Evolutionary conservation across 2,113 vertebrate species (phyloP), one percentile per base, ranked within the genome.

Genomic region (Solea senegalensis): DNA sequence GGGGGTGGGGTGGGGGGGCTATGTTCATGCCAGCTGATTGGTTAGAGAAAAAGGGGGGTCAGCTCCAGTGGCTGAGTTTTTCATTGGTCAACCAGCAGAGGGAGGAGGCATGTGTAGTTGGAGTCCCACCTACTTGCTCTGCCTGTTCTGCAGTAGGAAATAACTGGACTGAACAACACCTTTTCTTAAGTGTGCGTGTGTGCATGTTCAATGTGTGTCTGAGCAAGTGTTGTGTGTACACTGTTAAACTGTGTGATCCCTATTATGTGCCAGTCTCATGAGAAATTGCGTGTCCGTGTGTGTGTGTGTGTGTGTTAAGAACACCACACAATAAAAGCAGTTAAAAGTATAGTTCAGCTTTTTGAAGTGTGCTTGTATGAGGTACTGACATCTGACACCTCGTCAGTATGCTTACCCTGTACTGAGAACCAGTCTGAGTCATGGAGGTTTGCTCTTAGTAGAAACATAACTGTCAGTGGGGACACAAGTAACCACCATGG

Each of bases 31-130:
- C 8, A 56, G 51, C 60, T 68, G 72, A 88, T 88, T 89, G 89
- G 90, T 39, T 69, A 45, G 44, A 63, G 16, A 40, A 74, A 66
- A 77, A 71, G 77, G 86, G 51, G 85, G 80, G 84, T 78, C 76
- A 82, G 76, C 68, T 66, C 61, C 67, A 69, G 54, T 65, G 60
- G 57, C 73, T 49, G 28, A 59, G 50, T 45, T 52, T 13, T 45
- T 76, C 80, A 94, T 94, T 93, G 92, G 93, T 41, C 48, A 1
- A 73, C 34, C 28, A 76, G 62, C 62, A 62, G 28, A 14, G 50
- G 56, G 49, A 8, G 50, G 54, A 16, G 51, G 64, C 9, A 21
- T 8, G 45, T 21, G 7, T 39, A 81, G 48, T 16, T 12, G 7
- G 67, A 64, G 61, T 64, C 53, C 75, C 74, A 12, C 91, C 92